A percentile compares a stretch with the other conserved stretches of the same genome.
Evolutionary conservation across 2,888 invertebrate genomes (phyloP).

Genomic region (Aphrophora alni): DNA sequence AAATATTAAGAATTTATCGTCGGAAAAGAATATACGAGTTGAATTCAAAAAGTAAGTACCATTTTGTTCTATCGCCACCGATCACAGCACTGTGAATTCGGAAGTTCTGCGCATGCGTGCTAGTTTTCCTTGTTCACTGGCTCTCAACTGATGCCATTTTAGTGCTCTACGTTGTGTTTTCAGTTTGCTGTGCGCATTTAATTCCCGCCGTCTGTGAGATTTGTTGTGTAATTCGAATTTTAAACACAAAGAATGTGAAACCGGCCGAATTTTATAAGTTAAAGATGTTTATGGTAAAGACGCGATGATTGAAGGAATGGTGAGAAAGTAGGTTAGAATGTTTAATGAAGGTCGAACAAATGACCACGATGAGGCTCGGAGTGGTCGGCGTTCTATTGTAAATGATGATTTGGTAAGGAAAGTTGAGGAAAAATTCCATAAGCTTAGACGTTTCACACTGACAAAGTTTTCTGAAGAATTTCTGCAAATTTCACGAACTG

Average conservation of each 20-base stretch:
- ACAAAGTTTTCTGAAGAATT: not conserved
- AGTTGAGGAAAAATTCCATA: not conserved
- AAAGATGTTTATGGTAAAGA: not conserved
- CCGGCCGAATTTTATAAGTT: not conserved
- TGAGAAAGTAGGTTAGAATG: not conserved
- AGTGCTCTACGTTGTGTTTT: not conserved
- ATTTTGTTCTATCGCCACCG: too few relatives aligned
- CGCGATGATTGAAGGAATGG: not conserved
- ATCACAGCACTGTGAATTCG: too few relatives aligned
- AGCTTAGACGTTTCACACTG: not conserved
- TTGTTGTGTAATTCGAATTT: not conserved
- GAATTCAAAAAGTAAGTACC: too few relatives aligned
- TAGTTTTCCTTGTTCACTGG: not conserved
- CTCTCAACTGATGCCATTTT: too few relatives aligned
- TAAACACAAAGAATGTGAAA: not conserved
- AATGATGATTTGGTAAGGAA: not conserved
- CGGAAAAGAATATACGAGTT: too few relatives aligned
- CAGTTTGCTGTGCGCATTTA: constrained; percentile 1
- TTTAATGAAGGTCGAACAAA: constrained; percentile 6
- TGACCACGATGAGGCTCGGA: not conserved
- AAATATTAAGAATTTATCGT: too few relatives aligned
- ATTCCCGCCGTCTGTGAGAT: not conserved
- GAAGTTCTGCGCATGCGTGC: not conserved
- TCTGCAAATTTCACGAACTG: not conserved
- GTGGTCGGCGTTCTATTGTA: not conserved